Percentiles rank a stretch among this genome's conserved stretches.
These are phyloP conservation scores for Hybos culiciformis DNA, from an alignment of 2,888 invertebrate species.

Conservation along the genomic window DNA sequence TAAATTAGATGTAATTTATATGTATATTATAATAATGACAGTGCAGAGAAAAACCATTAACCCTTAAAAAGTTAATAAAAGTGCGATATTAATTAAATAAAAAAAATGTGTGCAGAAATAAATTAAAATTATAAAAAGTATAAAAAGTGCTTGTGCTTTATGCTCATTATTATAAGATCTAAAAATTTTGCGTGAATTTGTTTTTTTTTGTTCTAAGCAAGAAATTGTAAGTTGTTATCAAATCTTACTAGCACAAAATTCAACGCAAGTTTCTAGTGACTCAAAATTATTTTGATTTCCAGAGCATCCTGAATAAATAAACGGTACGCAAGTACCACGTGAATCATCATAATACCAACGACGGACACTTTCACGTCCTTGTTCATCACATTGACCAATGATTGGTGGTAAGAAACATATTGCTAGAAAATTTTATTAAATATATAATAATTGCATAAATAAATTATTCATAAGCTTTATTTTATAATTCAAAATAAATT, in stretches of 20 bases:
- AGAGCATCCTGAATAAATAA: conserved; percentile 76
- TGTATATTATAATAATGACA: no score
- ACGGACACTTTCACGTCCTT: conserved; percentile 33
- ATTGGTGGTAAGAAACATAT: conserved; percentile 51
- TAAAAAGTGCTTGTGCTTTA: no score
- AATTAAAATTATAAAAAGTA: no score
- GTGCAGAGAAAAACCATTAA: not conserved
- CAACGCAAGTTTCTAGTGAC: conserved; percentile 54
- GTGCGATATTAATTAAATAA: no score
- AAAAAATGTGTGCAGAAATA: no score
- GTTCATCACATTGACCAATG: conserved; percentile 43
- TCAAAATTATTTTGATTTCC: conserved; percentile 79
- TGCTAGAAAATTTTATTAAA: conserved; percentile 29
- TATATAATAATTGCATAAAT: not conserved
- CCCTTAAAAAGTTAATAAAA: no score
- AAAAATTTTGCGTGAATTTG: no score
- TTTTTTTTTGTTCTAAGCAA: no score
- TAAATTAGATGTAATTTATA: no score
- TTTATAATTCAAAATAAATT: no score
- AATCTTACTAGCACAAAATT: conserved; percentile 41
- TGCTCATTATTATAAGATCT: no score
- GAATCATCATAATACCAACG: conserved; percentile 62
- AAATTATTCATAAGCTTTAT: not conserved
- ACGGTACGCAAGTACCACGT: conserved; percentile 57
- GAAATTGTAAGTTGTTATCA: no score